These are phyloP conservation scores for Drosophila insularis DNA, from an alignment of 1,140 invertebrate genomes.

Conservation along the genomic window DNA sequence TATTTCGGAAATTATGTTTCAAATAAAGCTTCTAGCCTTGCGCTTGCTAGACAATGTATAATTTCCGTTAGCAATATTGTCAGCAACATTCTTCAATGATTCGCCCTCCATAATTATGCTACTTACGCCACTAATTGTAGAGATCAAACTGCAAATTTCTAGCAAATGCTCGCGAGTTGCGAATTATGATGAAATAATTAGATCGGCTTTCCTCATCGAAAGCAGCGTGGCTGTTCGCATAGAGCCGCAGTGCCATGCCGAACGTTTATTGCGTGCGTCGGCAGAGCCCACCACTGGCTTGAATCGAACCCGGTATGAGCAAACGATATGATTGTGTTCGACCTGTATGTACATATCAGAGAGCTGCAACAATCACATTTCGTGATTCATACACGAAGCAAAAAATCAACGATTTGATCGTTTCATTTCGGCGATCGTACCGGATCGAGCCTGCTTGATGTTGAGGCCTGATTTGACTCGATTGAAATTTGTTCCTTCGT, in stretches of 20 bases:
- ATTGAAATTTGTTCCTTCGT: background rate
- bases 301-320: background rate
- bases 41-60: too few relatives aligned
- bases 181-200: background rate
- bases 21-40: background rate
- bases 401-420: background rate
- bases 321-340: too few relatives aligned
- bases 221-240: background rate
- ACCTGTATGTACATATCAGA: too few relatives aligned
- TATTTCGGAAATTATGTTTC: too few relatives aligned
- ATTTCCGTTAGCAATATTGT: background rate
- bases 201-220: background rate
- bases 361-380: too few relatives aligned
- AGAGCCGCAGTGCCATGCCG: background rate
- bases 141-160: background rate
- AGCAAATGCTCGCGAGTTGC: too few relatives aligned
- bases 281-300: background rate
- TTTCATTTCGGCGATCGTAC: background rate
- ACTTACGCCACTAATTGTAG: background rate
- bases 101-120: conserved; percentile 1
- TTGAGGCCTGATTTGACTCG: conserved; percentile 1
- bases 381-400: background rate
- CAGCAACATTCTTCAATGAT: background rate
- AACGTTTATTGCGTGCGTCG: background rate
- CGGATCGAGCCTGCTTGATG: background rate